Conservation (phyloP, 1,140 invertebrate genomes). For the Drosophila hydei region DNA sequence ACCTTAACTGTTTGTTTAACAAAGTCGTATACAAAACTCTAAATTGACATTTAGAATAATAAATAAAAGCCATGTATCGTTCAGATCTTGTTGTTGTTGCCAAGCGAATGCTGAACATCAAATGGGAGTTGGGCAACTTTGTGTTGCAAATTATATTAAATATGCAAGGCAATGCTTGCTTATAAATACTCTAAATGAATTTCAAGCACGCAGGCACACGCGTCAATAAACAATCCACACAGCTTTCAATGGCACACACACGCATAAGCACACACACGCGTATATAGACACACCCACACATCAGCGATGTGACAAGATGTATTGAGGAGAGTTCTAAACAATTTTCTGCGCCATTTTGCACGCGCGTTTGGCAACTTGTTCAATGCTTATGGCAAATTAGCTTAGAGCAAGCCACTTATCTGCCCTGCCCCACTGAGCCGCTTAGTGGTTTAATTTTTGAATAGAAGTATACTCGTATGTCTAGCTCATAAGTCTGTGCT, state of each 20-base stretch:
- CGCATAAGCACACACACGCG: constrained; percentile 13
- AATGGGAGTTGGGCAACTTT: constrained; percentile 41
- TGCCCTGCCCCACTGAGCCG: neutral
- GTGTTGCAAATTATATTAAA: constrained; percentile 77
- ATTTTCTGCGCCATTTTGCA: constrained; percentile 59
- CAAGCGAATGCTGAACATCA: constrained; percentile 21
- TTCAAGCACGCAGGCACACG: constrained; percentile 80
- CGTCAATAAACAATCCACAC: constrained; percentile 57
- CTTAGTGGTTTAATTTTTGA: constrained; percentile 67
- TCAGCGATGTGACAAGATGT: constrained; percentile 39
- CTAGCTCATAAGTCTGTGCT: constrained; percentile 68
- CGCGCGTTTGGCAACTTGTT: constrained; percentile 60
- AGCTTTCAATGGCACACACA: constrained; percentile 16
- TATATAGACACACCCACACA: constrained; percentile 11
- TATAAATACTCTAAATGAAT: constrained; percentile 80
- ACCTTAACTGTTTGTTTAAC: constrained; percentile 47
- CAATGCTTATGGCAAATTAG: constrained; percentile 76
- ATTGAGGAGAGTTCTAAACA: constrained; percentile 27
- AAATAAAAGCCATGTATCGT: constrained; percentile 59
- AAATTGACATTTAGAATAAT: constrained; percentile 81
- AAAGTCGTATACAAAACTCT: constrained; percentile 69
- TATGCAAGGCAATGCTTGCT: constrained; percentile 78
- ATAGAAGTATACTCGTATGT: constrained; percentile 6
- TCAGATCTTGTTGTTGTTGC: constrained; percentile 28
- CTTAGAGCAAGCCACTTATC: constrained; percentile 53